Base-by-base conservation (phyloP, 2,797 vertebrate species). In the Tapera naevia region DNA sequence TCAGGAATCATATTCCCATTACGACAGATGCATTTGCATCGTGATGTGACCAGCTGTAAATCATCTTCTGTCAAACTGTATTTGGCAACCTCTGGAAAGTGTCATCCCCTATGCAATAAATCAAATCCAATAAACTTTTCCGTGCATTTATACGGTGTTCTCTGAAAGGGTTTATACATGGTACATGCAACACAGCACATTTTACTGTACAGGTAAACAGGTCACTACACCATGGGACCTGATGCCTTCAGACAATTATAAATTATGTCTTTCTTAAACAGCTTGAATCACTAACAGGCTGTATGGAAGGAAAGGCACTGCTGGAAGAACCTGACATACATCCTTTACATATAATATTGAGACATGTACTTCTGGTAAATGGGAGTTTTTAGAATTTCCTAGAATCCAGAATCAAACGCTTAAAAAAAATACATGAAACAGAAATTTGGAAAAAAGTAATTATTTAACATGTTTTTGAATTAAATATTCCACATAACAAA, bases 401-500 rank as follows among this genome's bases (percentile, higher is more conserved):
- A 66, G 41, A 69, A 94, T 74, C 24, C 61, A 69, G 6, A 88
- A 43, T 60, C 8, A 62, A 90, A 76, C 45, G 18, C 22, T 88
- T 88, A 86, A 97, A 97, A 97, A 97, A 98, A 96, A 96, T 67
- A 98, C 97, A 97, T 61, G 7, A 96, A 97, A 95, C 90, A 60
- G 43, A 88, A 88, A 91, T 96, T 97, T 97, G 97, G 64, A 96
- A 98, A 97, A 97, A 97, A 95, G 96, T 97, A 97, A 95, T 98
- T 97, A 98, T 98, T 98, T 98, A 97, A 98, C 97, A 98, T 98
- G 98, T 95, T 98, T 98, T 97, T 98, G 97, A 98, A 96, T 98
- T 98, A 99, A 99, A 98, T 99, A 99, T 98, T 98, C 97, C 98
- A 98, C 97, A 98, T 98, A 99, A 99, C 98, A 98, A 99, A 99